Percentiles rank a stretch among this genome's conserved stretches.
phyloP scores from a whole-genome alignment of 2,797 vertebrate genomes.

The Helostoma temminkii region DNA sequence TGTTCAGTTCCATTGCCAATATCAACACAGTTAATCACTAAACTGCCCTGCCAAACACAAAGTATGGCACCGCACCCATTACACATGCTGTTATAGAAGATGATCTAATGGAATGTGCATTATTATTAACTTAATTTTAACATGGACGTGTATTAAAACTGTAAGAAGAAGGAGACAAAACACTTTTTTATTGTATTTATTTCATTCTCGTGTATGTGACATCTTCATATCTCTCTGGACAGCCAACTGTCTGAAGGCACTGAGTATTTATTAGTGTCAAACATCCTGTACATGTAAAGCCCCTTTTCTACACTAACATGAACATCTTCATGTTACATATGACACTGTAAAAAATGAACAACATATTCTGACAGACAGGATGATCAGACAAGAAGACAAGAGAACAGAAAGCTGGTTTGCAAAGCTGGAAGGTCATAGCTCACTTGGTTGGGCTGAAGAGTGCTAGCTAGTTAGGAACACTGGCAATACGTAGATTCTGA shows the following conservation, averaged over 20 bases:
- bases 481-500: constrained; percentile 43
- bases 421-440: constrained; percentile 61
- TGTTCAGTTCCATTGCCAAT: constrained; percentile 50
- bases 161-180: constrained; percentile 7
- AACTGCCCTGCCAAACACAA: constrained; percentile 36
- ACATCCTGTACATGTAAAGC: constrained; percentile 31
- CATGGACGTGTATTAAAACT: not conserved
- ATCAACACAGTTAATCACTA: constrained; percentile 65
- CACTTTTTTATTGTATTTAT: constrained; percentile 2
- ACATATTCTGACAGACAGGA: constrained; percentile 9
- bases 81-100: constrained; percentile 8
- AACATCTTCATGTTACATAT: constrained; percentile 39
- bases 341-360: constrained; percentile 55
- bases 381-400: constrained; percentile 25
- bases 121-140: not conserved
- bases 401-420: constrained; percentile 44
- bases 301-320: constrained; percentile 22
- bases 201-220: constrained; percentile 54
- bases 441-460: constrained; percentile 76
- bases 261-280: constrained; percentile 25
- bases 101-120: constrained; percentile 3
- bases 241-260: constrained; percentile 53
- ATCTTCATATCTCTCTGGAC: constrained; percentile 54
- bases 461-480: constrained; percentile 53
- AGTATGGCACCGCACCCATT: constrained; percentile 24